These are phyloP conservation scores for Porites rus DNA, from an alignment of 92 coral and sea anemone species.

Conservation along the genomic window DNA sequence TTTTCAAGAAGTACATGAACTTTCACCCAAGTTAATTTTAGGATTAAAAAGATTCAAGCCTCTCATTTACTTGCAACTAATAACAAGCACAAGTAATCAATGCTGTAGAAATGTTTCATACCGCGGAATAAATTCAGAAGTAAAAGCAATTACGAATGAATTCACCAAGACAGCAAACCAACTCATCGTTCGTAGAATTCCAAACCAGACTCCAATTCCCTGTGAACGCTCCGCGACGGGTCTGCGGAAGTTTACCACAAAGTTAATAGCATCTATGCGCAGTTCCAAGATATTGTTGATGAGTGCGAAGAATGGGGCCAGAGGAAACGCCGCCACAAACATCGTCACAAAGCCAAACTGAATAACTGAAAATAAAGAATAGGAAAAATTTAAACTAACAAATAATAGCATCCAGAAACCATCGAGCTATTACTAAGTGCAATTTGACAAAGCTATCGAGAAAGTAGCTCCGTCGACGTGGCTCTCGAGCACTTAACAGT, in stretches of 20 bases:
- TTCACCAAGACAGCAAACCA: conserved; percentile 86
- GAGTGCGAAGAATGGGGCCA: conserved; percentile 97
- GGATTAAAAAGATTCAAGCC: too few species aligned
- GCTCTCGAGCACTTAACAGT: too few species aligned
- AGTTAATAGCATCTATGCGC: conserved; percentile 94
- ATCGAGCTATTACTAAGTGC: too few species aligned
- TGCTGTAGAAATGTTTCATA: conserved; percentile 16
- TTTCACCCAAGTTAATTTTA: too few species aligned
- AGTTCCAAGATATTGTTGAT: conserved; percentile 94
- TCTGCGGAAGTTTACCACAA: conserved; percentile 92
- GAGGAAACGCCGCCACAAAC: conserved; percentile 98
- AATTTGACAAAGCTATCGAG: too few species aligned
- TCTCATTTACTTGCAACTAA: too few species aligned
- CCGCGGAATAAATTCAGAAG: conserved; percentile 98
- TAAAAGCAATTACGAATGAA: conserved; percentile 96
- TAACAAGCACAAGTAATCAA: too few species aligned
- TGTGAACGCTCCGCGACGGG: conserved; percentile 94
- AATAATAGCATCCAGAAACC: too few species aligned
- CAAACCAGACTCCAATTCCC: conserved; percentile 93
- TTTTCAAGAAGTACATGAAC: too few species aligned
- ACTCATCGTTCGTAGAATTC: conserved; percentile 81
- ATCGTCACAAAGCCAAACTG: conserved; percentile 98
- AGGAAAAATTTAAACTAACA: neutral
- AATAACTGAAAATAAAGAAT: conserved; percentile 64
- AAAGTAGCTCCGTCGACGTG: too few species aligned